Evolutionary conservation across 2,888 invertebrate genomes (phyloP).

Genomic region (Anaspis maculata): DNA sequence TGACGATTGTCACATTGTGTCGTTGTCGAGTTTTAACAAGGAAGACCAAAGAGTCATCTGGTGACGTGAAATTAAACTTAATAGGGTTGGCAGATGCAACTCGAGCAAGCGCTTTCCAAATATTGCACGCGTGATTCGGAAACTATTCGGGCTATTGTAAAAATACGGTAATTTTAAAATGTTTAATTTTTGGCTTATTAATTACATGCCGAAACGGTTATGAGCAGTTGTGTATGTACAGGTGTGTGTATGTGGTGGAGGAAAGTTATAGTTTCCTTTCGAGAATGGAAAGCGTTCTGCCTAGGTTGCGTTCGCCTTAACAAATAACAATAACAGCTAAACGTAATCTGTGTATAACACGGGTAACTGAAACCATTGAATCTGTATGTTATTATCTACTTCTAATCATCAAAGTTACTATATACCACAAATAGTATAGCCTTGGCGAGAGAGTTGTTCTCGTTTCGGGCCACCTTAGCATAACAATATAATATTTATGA

Average conservation of each 20-base stretch:
- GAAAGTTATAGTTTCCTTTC: constrained; percentile 1
- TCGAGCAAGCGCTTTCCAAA: constrained; percentile 11
- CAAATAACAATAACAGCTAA: constrained; percentile 45
- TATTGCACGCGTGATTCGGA: constrained; percentile 33
- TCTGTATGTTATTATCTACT: constrained; percentile 45
- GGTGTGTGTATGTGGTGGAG: background rate
- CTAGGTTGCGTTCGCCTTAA: constrained; percentile 28
- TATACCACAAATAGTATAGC: constrained; percentile 46
- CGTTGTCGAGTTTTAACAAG: constrained; percentile 42
- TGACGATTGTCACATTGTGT: constrained; percentile 32
- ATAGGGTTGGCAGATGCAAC: constrained; percentile 29
- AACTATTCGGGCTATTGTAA: constrained; percentile 21
- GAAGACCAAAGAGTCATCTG: constrained; percentile 43
- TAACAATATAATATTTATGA: constrained; percentile 47
- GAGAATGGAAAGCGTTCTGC: constrained; percentile 13
- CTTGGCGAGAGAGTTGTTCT: constrained; percentile 28
- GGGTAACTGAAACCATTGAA: constrained; percentile 45
- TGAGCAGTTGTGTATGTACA: background rate
- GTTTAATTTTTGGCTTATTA: constrained; percentile 1
- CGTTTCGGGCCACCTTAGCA: constrained; percentile 41
- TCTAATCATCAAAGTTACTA: constrained; percentile 46
- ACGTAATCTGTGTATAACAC: constrained; percentile 42
- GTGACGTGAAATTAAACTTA: constrained; percentile 41
- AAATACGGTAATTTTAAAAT: constrained; percentile 1
- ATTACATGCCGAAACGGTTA: background rate